Conservation (phyloP, 2,888 invertebrate species). For the Allygus modestus region DNA sequence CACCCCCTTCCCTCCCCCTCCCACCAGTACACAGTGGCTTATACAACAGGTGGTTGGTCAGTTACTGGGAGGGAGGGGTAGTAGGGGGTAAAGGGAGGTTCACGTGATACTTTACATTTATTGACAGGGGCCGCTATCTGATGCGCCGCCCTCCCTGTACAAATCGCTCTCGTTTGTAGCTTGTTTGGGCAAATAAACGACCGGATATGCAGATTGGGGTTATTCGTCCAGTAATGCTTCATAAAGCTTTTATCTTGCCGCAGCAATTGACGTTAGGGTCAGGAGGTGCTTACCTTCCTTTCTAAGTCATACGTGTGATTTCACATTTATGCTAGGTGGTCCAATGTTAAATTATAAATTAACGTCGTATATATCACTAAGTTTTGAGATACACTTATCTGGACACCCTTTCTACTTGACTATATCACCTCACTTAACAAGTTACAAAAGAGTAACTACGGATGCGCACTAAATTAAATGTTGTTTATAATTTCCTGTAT, state of each 20-base stretch:
- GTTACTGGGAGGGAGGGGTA: not conserved
- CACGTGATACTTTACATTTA: slow-evolving; percentile 49
- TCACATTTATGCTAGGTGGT: no score
- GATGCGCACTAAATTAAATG: no score
- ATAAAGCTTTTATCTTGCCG: not conserved
- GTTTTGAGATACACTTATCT: no score
- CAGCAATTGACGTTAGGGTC: no score
- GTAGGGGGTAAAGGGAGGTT: not conserved
- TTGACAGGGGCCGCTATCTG: slow-evolving; percentile 47
- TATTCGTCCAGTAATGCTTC: not conserved
- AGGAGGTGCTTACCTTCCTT: no score
- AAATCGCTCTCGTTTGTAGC: slow-evolving; percentile 32
- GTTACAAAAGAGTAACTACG: no score
- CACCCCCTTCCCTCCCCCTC: not conserved
- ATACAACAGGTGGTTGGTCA: slow-evolving; percentile 46
- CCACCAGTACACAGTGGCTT: not conserved
- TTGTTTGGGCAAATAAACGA: slow-evolving; percentile 20
- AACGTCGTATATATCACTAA: no score
- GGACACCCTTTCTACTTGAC: no score
- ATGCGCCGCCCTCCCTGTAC: slow-evolving; percentile 17
- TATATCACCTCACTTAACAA: no score
- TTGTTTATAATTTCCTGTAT: no score
- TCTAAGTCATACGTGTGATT: no score
- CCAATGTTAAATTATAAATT: no score
- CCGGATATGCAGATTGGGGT: slow-evolving; percentile 31